phyloP scores from a whole-genome alignment of 2,888 invertebrate species.

The Flexamia atlantica region DNA sequence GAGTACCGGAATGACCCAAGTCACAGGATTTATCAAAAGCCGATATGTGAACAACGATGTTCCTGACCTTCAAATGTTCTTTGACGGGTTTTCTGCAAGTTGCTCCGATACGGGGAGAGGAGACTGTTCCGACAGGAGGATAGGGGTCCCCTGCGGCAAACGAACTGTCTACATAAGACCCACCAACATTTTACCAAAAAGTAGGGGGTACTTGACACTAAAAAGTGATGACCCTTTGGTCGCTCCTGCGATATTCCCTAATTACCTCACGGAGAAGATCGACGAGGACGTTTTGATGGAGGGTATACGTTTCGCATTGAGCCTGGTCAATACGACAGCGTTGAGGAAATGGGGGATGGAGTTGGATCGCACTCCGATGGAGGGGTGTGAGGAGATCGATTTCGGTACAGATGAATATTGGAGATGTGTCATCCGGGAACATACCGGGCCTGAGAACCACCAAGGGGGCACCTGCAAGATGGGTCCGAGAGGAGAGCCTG shows the following conservation, averaged over 20 bases:
- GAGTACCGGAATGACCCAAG: conserved; percentile 75
- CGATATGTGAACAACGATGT: conserved; percentile 72
- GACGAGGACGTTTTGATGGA: conserved; percentile 73
- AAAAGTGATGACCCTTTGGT: conserved; percentile 75
- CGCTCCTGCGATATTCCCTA: conserved; percentile 76
- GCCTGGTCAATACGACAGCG: conserved; percentile 68
- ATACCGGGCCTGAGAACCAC: conserved; percentile 71
- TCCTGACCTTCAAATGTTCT: conserved; percentile 75
- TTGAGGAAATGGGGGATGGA: conserved; percentile 69
- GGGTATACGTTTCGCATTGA: conserved; percentile 70
- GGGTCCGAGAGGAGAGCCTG: conserved; percentile 71
- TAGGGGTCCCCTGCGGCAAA: conserved; percentile 63
- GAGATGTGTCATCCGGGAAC: conserved; percentile 68
- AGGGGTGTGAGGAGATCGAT: conserved; percentile 67
- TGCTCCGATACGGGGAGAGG: conserved; percentile 70
- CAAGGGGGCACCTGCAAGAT: conserved; percentile 73
- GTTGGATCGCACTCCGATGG: conserved; percentile 66
- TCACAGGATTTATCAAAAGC: conserved; percentile 74
- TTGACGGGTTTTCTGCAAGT: conserved; percentile 74
- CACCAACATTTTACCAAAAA: conserved; percentile 73
- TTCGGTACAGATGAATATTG: conserved; percentile 70
- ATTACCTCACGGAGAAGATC: conserved; percentile 75
- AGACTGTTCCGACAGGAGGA: conserved; percentile 66
- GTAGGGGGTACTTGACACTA: conserved; percentile 73
- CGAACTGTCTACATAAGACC: conserved; percentile 67